Conservation (phyloP, 2,888 invertebrate genomes). For the Clanis bilineata region DNA sequence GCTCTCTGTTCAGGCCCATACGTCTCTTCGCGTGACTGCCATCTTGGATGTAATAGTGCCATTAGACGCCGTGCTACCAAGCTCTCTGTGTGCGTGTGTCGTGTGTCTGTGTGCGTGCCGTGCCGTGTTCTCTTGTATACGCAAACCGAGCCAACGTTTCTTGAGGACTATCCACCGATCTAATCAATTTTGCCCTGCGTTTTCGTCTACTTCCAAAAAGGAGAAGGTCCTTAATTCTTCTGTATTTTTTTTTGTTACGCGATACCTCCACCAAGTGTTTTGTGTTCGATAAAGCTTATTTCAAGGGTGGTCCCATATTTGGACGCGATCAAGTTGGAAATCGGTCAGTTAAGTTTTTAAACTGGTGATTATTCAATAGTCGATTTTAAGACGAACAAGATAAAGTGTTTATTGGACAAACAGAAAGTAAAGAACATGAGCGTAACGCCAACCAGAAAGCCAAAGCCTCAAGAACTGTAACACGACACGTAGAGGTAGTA, state of each 20-base stretch:
- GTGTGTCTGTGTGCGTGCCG: conserved; percentile 1
- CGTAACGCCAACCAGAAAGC: conserved; percentile 35
- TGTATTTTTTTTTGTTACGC: too few relatives aligned
- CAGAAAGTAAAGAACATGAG: conserved; percentile 29
- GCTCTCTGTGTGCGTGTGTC: conserved; percentile 7
- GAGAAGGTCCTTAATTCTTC: too few relatives aligned
- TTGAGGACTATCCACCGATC: too few relatives aligned
- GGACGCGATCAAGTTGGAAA: too few relatives aligned
- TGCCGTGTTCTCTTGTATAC: conserved; percentile 31
- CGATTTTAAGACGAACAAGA: neutral
- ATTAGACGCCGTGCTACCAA: conserved; percentile 60
- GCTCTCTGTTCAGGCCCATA: conserved; percentile 81
- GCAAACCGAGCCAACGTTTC: conserved; percentile 26
- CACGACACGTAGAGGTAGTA: neutral
- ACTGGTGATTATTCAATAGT: neutral
- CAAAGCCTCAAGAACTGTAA: conserved; percentile 26
- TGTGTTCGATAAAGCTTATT: too few relatives aligned
- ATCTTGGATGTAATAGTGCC: conserved; percentile 77
- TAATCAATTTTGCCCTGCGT: too few relatives aligned
- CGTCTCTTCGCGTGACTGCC: conserved; percentile 83
- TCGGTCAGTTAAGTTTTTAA: too few relatives aligned
- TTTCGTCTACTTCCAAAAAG: too few relatives aligned
- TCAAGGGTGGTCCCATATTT: too few relatives aligned
- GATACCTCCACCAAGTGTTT: too few relatives aligned
- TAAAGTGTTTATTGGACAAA: conserved; percentile 13